Evolutionary conservation across 1,140 invertebrate species (phyloP), one percentile per base, ranked within the genome.

Genomic region (Nylanderia fulva): DNA sequence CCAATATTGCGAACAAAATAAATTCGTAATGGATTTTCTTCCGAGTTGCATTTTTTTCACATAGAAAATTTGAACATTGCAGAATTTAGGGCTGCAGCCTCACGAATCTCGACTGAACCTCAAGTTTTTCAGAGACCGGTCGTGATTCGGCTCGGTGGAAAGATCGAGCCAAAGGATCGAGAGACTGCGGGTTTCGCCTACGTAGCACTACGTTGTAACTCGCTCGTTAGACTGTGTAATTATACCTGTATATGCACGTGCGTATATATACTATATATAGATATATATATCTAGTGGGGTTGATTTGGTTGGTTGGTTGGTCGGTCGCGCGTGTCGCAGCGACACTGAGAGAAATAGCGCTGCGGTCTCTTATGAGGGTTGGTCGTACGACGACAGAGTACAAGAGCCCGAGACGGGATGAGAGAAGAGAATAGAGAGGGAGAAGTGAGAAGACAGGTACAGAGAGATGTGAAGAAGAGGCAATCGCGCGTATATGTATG

Each of bases 131-230:
- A 21, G 45, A 56, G 64, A 84, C 86, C 82, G 64, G 80, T 63
- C 63, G 82, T 86, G 85, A 56, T 36, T 45, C 13, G 24, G 29
- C 69, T 56, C 33, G 76, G 54, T 60, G 85, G 66, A 89, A 86
- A 90, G 87, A 88, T 83, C 85, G 85, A 54, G 48, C 83, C 68
- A 74, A 77, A 66, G 82, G 85, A 85, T 89, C 90, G 86, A 85
- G 87, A 93, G 69, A 91, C 90, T 93, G 92, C 91, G 87, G 90
- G 91, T 88, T 83, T 87, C 84, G 86, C 91, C 92, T 93, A 94
- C 89, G 87, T 93, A 93, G 92, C 92, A 93, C 92, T 94, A 94
- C 91, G 64, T 91, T 90, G 56, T 86, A 83, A 91, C 90, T 89
- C 85, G 89, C 85, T 92, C 80, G 72, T 85, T 74, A 63, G 85